A percentile compares a stretch with the other conserved stretches of the same genome.
phyloP scores from a whole-genome alignment of 1,140 invertebrate species.

The Apis laboriosa region DNA sequence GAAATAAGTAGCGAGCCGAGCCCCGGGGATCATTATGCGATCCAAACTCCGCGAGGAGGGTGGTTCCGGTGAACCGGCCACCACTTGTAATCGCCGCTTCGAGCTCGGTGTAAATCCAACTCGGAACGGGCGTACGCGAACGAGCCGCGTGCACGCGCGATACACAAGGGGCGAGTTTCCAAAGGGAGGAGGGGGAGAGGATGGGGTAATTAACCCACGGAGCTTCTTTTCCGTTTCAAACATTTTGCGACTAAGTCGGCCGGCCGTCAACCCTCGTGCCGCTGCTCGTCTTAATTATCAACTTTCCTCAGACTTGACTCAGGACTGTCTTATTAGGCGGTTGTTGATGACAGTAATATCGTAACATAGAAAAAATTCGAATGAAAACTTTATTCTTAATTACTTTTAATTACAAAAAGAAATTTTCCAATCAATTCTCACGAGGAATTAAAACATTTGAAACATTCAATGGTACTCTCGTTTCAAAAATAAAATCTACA shows the following conservation, averaged over 20 bases:
- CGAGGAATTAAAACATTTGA: no score
- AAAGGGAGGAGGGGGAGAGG: no score
- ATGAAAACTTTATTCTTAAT: no score
- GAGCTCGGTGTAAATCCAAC: not conserved
- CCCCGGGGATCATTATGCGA: conserved; percentile 59
- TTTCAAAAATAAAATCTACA: no score
- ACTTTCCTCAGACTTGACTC: not conserved
- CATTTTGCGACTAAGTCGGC: not conserved
- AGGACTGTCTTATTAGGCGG: no score
- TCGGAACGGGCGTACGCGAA: not conserved
- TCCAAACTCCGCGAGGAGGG: conserved; percentile 6
- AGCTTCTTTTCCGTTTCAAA: conserved; percentile 6
- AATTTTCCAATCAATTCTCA: no score
- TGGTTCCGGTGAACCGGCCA: conserved; percentile 9
- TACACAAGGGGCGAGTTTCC: not conserved
- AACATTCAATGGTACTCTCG: no score
- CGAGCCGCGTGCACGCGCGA: not conserved
- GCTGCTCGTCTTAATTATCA: conserved; percentile 25
- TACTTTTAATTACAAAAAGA: no score
- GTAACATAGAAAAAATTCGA: no score
- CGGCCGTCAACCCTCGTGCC: not conserved
- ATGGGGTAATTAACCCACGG: conserved; percentile 31
- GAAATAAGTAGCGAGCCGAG: conserved; percentile 62
- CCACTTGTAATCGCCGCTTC: conserved; percentile 41
- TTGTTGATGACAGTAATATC: no score